Evolutionary conservation across 1,140 invertebrate genomes (phyloP).

Genomic region (Agrypnia vestita): DNA sequence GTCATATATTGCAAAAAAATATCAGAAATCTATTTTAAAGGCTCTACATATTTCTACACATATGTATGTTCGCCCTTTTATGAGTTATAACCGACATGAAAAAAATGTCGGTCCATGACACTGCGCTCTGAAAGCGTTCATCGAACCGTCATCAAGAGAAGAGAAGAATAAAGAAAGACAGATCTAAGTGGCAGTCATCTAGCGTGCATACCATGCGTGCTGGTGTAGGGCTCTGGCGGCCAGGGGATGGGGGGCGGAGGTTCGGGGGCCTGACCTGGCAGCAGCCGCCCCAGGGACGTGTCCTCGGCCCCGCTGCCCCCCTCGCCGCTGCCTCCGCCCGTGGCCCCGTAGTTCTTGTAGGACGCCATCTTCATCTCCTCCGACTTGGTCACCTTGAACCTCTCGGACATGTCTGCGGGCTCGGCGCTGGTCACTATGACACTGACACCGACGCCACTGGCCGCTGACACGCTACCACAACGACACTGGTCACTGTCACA

Average conservation of each 20-base stretch:
- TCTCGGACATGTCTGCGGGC: constrained; percentile 68
- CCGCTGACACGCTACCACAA: too few relatives aligned
- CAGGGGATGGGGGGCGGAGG: constrained; percentile 13
- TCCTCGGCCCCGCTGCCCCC: constrained; percentile 48
- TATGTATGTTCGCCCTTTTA: too few relatives aligned
- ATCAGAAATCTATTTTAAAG: not conserved
- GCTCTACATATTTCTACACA: too few relatives aligned
- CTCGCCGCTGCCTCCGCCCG: constrained; percentile 54
- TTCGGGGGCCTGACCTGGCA: constrained; percentile 48
- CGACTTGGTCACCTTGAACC: constrained; percentile 72
- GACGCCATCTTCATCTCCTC: constrained; percentile 66
- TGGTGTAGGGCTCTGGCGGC: constrained; percentile 34
- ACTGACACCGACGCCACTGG: too few relatives aligned
- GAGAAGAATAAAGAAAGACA: constrained; percentile 21
- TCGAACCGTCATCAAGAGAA: not conserved
- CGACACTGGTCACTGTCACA: too few relatives aligned
- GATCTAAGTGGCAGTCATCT: constrained; percentile 24
- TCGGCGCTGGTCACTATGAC: too few relatives aligned
- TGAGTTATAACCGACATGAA: too few relatives aligned
- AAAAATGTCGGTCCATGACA: too few relatives aligned
- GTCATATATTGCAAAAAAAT: not conserved
- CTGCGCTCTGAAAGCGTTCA: too few relatives aligned
- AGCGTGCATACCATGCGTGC: constrained; percentile 43
- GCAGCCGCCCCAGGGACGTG: constrained; percentile 47
- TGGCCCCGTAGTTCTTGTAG: constrained; percentile 72